Evolutionary conservation across 2,888 invertebrate species (phyloP).

Genomic region (Julus scandinavius): DNA sequence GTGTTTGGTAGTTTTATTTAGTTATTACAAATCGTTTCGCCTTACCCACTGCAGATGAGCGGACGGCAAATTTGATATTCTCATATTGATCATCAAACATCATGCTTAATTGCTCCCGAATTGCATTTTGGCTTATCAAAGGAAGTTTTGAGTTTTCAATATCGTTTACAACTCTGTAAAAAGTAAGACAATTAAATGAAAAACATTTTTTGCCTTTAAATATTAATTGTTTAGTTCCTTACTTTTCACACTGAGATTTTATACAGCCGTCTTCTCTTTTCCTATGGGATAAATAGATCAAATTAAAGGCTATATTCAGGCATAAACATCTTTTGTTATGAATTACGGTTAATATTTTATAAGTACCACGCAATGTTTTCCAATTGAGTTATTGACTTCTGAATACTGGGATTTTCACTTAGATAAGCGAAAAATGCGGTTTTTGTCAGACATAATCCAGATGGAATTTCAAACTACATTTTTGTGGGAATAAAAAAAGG

Average conservation of each 20-base stretch:
- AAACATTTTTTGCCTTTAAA: background rate
- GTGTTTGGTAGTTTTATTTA: background rate
- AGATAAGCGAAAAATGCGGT: conserved; percentile 73
- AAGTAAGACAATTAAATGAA: background rate
- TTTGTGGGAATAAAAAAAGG: background rate
- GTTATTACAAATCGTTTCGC: background rate
- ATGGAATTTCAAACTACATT: conserved; percentile 72
- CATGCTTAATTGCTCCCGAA: conserved; percentile 5
- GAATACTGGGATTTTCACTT: conserved; percentile 63
- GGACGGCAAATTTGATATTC: conserved; percentile 13
- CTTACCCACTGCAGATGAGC: conserved; percentile 50
- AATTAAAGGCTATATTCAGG: background rate
- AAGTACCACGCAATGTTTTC: conserved; percentile 53
- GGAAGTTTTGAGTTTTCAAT: conserved; percentile 4
- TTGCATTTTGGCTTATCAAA: background rate
- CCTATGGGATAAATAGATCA: background rate
- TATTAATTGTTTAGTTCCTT: background rate
- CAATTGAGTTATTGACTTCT: background rate
- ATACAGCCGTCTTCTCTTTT: conserved; percentile 26
- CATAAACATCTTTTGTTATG: background rate
- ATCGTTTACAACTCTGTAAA: background rate
- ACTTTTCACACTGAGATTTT: conserved; percentile 36
- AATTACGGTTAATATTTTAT: background rate
- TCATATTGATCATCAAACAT: conserved; percentile 31
- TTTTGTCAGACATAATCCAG: conserved; percentile 77